Evolutionary conservation across 2,888 invertebrate species (phyloP), one percentile per base, ranked within the genome.

Genomic region (Apantesis nais): DNA sequence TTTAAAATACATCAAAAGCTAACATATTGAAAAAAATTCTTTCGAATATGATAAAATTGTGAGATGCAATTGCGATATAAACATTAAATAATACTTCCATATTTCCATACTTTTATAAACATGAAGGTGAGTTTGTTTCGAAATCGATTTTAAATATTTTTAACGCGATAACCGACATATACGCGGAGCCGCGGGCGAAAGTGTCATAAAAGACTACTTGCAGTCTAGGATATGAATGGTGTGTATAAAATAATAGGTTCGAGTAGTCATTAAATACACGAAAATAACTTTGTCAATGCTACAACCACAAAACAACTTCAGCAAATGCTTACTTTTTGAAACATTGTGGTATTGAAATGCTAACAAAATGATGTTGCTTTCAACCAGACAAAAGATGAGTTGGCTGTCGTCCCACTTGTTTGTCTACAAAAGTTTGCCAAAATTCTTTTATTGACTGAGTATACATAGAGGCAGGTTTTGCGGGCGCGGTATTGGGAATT

Each of bases 351-450:
- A 90, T 90, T 84, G 90, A 90, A 92, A 91, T 87, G 88, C 90
- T 90, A 89, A 90, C 90, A 90, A 89, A 92, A 89, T 89, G 86
- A 89, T 89, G 92, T 91, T 91, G 89, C 91, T 92, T 91, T 92
- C 88, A 86, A 88, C 90, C 89, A 92, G 92, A 94, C 94, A 93
- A 94, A 93, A 93, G 94, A 94, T 94, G 93, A 94, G 91, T 94
- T 94, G 94, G 94, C 94, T 87, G 88, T 88, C 90, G 90, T 93
- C 94, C 94, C 93, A 93, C 90, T 93, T 92, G 93, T 93, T 93
- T 93, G 93, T 93, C 93, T 92, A 89, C 90, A 89, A 92, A 92
- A 93, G 92, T 93, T 94, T 94, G 94, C 94, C 94, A 94, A 94
- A 93, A 93, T 93, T 92, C 89, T 93, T 94, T 93, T 94, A 94